Percentiles rank a stretch among this genome's conserved stretches.
Conservation (phyloP, 2,888 invertebrate species). For the Sinodicranocentrus sp. region DNA sequence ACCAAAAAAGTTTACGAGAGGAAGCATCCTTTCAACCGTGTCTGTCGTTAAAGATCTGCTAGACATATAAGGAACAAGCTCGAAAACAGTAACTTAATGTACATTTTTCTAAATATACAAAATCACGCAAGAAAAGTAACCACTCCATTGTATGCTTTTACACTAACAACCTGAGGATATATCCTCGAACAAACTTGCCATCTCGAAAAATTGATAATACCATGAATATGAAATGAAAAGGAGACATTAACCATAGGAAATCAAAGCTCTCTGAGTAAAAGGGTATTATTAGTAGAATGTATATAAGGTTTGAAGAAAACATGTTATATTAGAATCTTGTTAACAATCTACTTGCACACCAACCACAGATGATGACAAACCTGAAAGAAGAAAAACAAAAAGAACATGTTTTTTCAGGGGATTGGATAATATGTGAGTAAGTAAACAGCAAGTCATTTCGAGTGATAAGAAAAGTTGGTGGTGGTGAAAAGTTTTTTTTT, state of each 20-base stretch:
- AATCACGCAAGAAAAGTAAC: no score
- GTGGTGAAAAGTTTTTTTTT: conserved; percentile 43
- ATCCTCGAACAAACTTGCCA: no score
- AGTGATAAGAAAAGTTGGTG: conserved; percentile 42
- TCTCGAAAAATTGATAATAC: not conserved
- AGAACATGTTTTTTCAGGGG: not conserved
- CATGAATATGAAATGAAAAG: not conserved
- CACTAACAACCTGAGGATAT: no score
- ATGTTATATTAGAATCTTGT: not conserved
- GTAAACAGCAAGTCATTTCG: conserved; percentile 47
- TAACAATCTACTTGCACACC: no score
- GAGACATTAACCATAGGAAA: conserved; percentile 3
- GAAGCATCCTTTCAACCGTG: no score
- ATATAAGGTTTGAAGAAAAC: not conserved
- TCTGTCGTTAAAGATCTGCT: no score
- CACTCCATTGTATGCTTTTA: no score
- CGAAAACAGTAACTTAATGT: no score
- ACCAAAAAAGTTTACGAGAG: no score
- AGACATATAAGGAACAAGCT: no score
- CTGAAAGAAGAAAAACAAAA: conserved; percentile 9
- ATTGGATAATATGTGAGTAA: conserved; percentile 31
- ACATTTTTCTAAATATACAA: no score
- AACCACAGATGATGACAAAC: conserved; percentile 28
- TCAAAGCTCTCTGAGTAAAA: not conserved
- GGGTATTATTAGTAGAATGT: not conserved